These are phyloP conservation scores for Scaptomyza cyrtandrae DNA, from an alignment of 2,888 invertebrate species.

Conservation along the genomic window DNA sequence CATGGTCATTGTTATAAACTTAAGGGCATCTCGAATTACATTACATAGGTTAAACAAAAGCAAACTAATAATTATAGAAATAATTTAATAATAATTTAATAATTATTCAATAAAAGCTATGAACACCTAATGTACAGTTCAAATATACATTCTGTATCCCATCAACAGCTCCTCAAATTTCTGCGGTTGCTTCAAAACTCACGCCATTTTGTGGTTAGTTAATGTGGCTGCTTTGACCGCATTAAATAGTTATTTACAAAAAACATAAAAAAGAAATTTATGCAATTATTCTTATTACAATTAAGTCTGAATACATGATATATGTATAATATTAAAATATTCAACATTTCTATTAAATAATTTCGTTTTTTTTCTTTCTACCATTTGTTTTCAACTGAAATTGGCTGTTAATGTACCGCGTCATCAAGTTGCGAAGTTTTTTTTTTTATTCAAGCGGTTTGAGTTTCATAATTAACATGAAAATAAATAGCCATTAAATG, in stretches of 20 bases:
- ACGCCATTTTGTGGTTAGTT: constrained; percentile 39
- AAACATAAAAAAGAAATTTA: constrained; percentile 1
- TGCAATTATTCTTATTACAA: constrained; percentile 33
- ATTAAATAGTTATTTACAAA: constrained; percentile 34
- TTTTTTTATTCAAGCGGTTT: background rate
- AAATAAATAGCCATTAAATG: constrained; percentile 70
- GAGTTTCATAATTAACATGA: constrained; percentile 64
- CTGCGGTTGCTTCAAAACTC: constrained; percentile 38
- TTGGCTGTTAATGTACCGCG: constrained; percentile 59
- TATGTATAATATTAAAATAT: constrained; percentile 28
- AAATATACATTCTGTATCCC: background rate
- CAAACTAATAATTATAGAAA: background rate
- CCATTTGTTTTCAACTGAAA: constrained; percentile 33
- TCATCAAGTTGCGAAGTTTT: constrained; percentile 16
- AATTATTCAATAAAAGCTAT: background rate
- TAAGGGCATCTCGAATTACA: background rate
- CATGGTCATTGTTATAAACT: background rate
- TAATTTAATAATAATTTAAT: constrained; percentile 3
- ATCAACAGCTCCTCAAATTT: constrained; percentile 20
- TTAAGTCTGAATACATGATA: constrained; percentile 40
- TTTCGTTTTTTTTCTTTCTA: constrained; percentile 1
- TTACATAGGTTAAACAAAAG: background rate
- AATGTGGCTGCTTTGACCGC: constrained; percentile 22
- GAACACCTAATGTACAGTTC: background rate
- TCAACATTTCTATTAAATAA: constrained; percentile 12